Percentiles rank a stretch among this genome's conserved stretches.
Conservation (phyloP, 2,113 vertebrate genomes). For the Cyprinodon brontotheroides region DNA sequence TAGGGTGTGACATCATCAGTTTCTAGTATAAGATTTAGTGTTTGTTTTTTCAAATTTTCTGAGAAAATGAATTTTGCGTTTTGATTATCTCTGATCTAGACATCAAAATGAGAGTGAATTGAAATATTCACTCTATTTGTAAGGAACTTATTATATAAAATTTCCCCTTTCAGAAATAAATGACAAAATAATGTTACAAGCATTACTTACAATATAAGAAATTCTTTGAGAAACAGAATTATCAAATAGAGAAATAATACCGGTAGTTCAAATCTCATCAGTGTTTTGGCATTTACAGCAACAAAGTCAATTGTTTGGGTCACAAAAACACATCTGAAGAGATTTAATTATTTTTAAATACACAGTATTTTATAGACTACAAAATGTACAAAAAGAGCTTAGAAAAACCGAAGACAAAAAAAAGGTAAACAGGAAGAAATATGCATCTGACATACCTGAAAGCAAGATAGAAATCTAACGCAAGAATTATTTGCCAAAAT, state of each 20-base stretch:
- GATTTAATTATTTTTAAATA: constrained; percentile 62
- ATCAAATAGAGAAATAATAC: neutral
- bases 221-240: neutral
- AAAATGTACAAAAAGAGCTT: constrained; percentile 60
- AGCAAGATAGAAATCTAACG: neutral
- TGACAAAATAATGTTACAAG: too few relatives aligned
- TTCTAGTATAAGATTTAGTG: too few relatives aligned
- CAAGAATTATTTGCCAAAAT: constrained; percentile 11
- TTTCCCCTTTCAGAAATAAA: too few relatives aligned
- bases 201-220: too few relatives aligned
- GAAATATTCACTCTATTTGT: too few relatives aligned
- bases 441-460: neutral
- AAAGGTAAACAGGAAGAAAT: neutral
- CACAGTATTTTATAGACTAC: constrained; percentile 56
- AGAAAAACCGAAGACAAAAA: neutral
- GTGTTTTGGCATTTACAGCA: constrained; percentile 20
- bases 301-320: neutral
- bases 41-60: too few relatives aligned
- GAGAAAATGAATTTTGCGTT: too few relatives aligned
- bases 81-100: too few relatives aligned
- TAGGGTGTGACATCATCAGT: too few relatives aligned
- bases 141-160: too few relatives aligned
- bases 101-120: too few relatives aligned
- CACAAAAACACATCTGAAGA: constrained; percentile 38
- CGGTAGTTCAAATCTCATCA: too few relatives aligned